Conservation (phyloP, 2,113 vertebrate species). For the Epinephelus moara region DNA sequence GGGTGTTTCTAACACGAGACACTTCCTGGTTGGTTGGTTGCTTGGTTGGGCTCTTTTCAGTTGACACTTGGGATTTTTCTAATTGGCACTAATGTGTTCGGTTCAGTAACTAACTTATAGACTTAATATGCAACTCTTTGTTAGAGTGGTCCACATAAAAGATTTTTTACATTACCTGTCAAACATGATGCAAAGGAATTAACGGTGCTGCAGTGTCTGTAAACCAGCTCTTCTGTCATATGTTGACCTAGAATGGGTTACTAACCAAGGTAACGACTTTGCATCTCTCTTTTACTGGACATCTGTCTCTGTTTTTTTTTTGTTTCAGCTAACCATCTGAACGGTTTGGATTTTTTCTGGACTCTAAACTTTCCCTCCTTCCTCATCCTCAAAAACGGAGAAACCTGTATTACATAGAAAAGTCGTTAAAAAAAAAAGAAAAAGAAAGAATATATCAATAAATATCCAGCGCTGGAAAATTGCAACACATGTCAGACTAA, state of each 20-base stretch:
- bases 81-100: conserved; percentile 68
- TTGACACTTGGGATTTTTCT: conserved; percentile 71
- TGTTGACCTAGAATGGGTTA: conserved; percentile 54
- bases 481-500: conserved; percentile 57
- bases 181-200: conserved; percentile 40
- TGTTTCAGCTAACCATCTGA: conserved; percentile 94
- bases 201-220: conserved; percentile 40
- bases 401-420: conserved; percentile 75
- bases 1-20: conserved; percentile 76
- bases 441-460: conserved; percentile 24
- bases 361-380: conserved; percentile 75
- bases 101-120: conserved; percentile 65
- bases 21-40: conserved; percentile 65
- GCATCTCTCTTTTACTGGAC: conserved; percentile 75
- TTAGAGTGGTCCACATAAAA: conserved; percentile 30
- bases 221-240: conserved; percentile 37
- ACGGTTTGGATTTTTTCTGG: conserved; percentile 85
- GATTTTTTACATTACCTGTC: conserved; percentile 43
- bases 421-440: conserved; percentile 38
- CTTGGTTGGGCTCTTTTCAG: conserved; percentile 61
- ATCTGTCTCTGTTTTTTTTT: conserved; percentile 71
- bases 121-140: conserved; percentile 37
- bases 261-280: conserved; percentile 68
- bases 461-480: conserved; percentile 63
- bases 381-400: conserved; percentile 74